A percentile compares a stretch with the other conserved stretches of the same genome.
Evolutionary conservation across 2,113 vertebrate species (phyloP).

Genomic region (Hassar affinis): DNA sequence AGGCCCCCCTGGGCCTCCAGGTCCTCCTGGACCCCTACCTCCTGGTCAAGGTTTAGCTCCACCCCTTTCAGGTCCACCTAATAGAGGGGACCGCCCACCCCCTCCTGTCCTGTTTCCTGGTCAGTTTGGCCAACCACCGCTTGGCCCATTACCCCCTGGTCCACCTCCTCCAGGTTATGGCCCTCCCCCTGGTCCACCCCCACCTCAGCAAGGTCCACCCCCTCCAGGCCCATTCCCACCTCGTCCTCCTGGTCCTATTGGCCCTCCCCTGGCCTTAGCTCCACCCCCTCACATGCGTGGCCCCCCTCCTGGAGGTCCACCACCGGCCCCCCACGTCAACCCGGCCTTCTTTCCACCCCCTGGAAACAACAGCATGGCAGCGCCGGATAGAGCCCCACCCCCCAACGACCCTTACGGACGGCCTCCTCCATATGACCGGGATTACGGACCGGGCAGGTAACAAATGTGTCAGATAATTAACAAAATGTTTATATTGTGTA

Average conservation of each 20-base stretch:
- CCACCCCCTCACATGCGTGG: conserved; percentile 96
- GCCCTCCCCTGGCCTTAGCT: conserved; percentile 90
- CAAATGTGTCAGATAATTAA: not conserved
- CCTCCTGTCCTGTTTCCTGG: conserved; percentile 96
- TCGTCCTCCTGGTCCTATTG: conserved; percentile 90
- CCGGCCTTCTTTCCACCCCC: conserved; percentile 98
- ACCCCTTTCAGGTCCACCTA: conserved; percentile 89
- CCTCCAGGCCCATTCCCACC: conserved; percentile 93
- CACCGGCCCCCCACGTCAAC: conserved; percentile 96
- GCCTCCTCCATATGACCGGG: conserved; percentile 93
- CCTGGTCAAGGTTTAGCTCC: conserved; percentile 93
- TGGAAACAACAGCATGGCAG: conserved; percentile 89
- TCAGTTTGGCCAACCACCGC: conserved; percentile 93
- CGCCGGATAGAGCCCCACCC: conserved; percentile 91
- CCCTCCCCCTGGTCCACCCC: conserved; percentile 92
- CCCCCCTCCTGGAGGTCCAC: conserved; percentile 93
- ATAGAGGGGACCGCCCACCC: conserved; percentile 92
- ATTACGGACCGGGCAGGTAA: conserved; percentile 95
- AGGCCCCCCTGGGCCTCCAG: conserved; percentile 91
- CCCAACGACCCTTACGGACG: conserved; percentile 92
- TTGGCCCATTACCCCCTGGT: conserved; percentile 92
- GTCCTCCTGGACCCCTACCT: conserved; percentile 91
- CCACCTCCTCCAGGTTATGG: conserved; percentile 95
- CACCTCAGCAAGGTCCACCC: conserved; percentile 92
- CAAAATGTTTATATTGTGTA: not conserved